Conservation (phyloP, 2,797 vertebrate genomes). For the Holocentrus rufus region DNA sequence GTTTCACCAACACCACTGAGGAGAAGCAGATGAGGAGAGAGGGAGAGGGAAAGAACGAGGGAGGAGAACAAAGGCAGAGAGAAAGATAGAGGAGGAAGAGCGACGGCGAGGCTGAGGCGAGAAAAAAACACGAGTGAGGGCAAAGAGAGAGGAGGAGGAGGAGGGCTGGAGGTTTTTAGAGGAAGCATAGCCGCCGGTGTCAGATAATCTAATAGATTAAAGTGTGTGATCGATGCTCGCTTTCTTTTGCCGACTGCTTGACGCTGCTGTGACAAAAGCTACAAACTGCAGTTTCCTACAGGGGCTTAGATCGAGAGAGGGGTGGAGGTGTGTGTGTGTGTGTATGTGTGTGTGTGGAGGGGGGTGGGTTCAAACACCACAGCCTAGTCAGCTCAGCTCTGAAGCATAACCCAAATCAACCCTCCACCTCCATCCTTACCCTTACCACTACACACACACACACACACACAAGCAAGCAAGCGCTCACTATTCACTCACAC, state of each 20-base stretch:
- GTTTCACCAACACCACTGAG: too few relatives aligned
- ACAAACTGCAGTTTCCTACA: slow-evolving; percentile 23
- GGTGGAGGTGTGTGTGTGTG: too few relatives aligned
- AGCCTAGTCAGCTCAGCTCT: slow-evolving; percentile 4
- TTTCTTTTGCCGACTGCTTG: not conserved
- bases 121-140: slow-evolving; percentile 20
- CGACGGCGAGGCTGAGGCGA: too few relatives aligned
- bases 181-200: not conserved
- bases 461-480: too few relatives aligned
- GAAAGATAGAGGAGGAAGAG: too few relatives aligned
- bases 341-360: too few relatives aligned
- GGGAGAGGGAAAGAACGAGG: too few relatives aligned
- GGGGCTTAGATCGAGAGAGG: not conserved
- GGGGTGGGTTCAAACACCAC: slow-evolving; percentile 27
- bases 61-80: too few relatives aligned
- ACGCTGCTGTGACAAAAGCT: slow-evolving; percentile 13
- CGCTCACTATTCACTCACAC: too few relatives aligned
- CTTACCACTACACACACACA: not conserved
- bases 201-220: slow-evolving; percentile 30
- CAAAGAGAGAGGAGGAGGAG: not conserved
- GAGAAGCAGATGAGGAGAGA: too few relatives aligned
- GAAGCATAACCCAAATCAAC: slow-evolving; percentile 28
- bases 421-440: not conserved
- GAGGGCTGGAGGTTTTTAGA: slow-evolving; percentile 11
- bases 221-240: slow-evolving; percentile 25